Conservation (phyloP, 2,113 vertebrate genomes). For the Misgurnus mizolepis region DNA sequence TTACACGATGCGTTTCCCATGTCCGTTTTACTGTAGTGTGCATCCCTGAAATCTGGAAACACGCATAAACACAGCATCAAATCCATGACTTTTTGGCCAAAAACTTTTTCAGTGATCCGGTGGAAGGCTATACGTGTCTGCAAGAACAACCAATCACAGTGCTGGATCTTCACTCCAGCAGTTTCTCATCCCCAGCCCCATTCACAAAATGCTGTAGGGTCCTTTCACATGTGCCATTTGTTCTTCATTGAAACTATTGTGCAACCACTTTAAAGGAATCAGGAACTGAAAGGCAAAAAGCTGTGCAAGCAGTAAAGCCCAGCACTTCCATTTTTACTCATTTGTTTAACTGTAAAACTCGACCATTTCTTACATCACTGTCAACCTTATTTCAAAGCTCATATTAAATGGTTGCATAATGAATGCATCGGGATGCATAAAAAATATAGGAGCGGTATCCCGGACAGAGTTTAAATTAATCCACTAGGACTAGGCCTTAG, state of each 20-base stretch:
- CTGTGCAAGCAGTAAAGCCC: constrained; percentile 30
- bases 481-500: no score
- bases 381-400: background rate
- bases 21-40: background rate
- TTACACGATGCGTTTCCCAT: background rate
- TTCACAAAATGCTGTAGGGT: constrained; percentile 52
- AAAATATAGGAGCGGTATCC: background rate
- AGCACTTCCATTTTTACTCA: constrained; percentile 33
- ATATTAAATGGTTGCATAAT: background rate
- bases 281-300: constrained; percentile 54
- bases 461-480: no score
- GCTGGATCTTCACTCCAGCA: constrained; percentile 19
- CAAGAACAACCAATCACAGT: constrained; percentile 15
- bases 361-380: background rate
- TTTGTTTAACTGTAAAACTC: constrained; percentile 23
- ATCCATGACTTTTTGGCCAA: constrained; percentile 8
- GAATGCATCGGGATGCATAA: background rate
- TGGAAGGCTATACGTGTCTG: constrained; percentile 11
- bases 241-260: constrained; percentile 53
- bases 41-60: constrained; percentile 2
- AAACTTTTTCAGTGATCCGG: constrained; percentile 36
- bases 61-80: constrained; percentile 45
- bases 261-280: constrained; percentile 51
- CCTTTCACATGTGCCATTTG: constrained; percentile 46
- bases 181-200: constrained; percentile 29